Evolutionary conservation across 1,140 invertebrate genomes (phyloP).

Genomic region (Drosophila bocki): DNA sequence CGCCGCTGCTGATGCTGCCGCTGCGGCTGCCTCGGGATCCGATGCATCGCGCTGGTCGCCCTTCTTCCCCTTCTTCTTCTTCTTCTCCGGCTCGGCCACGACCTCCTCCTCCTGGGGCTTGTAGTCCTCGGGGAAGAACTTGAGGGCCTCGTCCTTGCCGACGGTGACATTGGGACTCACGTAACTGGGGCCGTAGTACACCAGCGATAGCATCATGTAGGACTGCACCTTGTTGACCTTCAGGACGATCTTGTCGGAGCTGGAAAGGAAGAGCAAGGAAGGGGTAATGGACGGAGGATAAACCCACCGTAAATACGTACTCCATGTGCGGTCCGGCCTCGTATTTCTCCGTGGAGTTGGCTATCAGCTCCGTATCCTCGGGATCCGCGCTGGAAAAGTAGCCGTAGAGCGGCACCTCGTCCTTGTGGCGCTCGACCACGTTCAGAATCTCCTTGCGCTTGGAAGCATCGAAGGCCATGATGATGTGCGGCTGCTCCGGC

Average conservation of each 20-base stretch:
- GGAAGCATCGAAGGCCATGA: conserved; percentile 88
- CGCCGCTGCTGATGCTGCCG: neutral
- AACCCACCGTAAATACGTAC: conserved; percentile 11
- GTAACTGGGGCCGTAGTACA: conserved; percentile 87
- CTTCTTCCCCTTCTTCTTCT: conserved; percentile 30
- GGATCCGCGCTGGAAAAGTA: conserved; percentile 87
- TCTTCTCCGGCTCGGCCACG: conserved; percentile 14
- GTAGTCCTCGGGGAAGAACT: conserved; percentile 88
- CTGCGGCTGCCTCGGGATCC: neutral
- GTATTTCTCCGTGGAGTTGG: conserved; percentile 86
- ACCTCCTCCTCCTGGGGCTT: conserved; percentile 65
- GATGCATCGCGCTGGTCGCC: neutral
- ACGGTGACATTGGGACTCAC: conserved; percentile 87
- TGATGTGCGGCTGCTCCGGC: conserved; percentile 87
- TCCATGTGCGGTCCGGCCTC: conserved; percentile 65
- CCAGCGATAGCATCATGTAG: conserved; percentile 86
- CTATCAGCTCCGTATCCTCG: conserved; percentile 85
- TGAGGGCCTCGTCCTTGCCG: conserved; percentile 86
- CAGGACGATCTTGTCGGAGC: conserved; percentile 87
- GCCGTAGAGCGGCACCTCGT: conserved; percentile 86
- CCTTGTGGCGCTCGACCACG: conserved; percentile 81
- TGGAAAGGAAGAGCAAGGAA: conserved; percentile 55
- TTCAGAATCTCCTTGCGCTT: conserved; percentile 87
- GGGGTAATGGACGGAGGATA: no score
- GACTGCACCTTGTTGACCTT: conserved; percentile 86